These are phyloP conservation scores for Plumapathes pennacea DNA, from an alignment of 92 coral and sea anemone species.

Conservation along the genomic window DNA sequence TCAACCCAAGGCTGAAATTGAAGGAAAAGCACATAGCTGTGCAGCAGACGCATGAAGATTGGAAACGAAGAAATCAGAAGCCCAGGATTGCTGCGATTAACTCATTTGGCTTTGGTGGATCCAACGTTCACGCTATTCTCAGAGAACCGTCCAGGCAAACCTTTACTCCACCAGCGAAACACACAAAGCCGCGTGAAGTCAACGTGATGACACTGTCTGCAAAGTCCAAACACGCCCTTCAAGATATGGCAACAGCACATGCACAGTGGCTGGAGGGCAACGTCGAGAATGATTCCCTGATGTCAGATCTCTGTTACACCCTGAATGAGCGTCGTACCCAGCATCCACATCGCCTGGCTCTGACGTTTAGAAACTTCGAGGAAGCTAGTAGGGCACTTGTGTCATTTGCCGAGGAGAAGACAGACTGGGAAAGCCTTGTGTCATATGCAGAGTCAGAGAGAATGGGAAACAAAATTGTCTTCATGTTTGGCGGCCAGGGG, in stretches of 20 bases:
- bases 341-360: slow-evolving; percentile 60
- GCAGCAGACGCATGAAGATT: slow-evolving; percentile 57
- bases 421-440: slow-evolving; percentile 35
- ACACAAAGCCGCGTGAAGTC: not conserved
- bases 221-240: slow-evolving; percentile 54
- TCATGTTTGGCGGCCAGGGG: slow-evolving; percentile 91
- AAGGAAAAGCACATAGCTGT: slow-evolving; percentile 63
- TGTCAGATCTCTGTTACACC: slow-evolving; percentile 66
- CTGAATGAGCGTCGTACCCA: slow-evolving; percentile 78
- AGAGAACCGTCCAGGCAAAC: slow-evolving; percentile 23
- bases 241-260: slow-evolving; percentile 35
- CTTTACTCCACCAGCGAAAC: not conserved
- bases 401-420: slow-evolving; percentile 36
- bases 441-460: slow-evolving; percentile 27
- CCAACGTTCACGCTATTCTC: slow-evolving; percentile 72
- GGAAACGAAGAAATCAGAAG: slow-evolving; percentile 52
- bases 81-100: slow-evolving; percentile 69
- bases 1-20: slow-evolving; percentile 63
- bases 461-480: slow-evolving; percentile 40
- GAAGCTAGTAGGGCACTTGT: slow-evolving; percentile 55
- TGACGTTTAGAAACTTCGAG: slow-evolving; percentile 38
- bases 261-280: slow-evolving; percentile 58
- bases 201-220: slow-evolving; percentile 63
- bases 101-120: slow-evolving; percentile 88
- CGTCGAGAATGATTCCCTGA: slow-evolving; percentile 16